Conservation (phyloP, 1,140 invertebrate genomes). For the Pomacea maculata region DNA sequence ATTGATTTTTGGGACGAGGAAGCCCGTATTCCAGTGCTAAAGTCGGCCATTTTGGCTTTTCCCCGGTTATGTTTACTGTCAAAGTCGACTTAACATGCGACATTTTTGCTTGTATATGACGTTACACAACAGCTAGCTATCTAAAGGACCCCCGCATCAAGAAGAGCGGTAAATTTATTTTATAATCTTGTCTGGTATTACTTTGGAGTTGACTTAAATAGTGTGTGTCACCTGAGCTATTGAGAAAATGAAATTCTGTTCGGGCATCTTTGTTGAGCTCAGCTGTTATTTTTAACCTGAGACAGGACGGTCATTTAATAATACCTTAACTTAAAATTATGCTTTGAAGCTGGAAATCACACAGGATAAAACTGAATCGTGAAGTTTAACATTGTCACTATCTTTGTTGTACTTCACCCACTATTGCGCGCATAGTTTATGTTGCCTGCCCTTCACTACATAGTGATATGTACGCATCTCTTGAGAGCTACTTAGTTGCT, state of each 20-base stretch:
- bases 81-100: background rate
- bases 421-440: no score
- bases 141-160: background rate
- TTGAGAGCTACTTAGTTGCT: no score
- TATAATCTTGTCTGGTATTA: background rate
- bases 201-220: background rate
- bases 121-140: background rate
- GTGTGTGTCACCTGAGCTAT: background rate
- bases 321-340: no score
- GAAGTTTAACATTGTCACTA: no score
- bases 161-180: background rate
- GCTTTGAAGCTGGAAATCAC: no score
- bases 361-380: no score
- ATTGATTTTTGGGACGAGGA: constrained; percentile 14
- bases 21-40: constrained; percentile 18
- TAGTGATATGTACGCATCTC: no score
- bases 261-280: no score
- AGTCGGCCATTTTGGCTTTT: constrained; percentile 21
- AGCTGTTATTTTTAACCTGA: no score
- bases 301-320: no score
- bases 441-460: no score
- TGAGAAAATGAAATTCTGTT: background rate
- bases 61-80: constrained; percentile 17
- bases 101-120: background rate
- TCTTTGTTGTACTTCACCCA: no score